Base-by-base conservation (phyloP, 2,113 vertebrate genomes). In the Corythornis cristatus region DNA sequence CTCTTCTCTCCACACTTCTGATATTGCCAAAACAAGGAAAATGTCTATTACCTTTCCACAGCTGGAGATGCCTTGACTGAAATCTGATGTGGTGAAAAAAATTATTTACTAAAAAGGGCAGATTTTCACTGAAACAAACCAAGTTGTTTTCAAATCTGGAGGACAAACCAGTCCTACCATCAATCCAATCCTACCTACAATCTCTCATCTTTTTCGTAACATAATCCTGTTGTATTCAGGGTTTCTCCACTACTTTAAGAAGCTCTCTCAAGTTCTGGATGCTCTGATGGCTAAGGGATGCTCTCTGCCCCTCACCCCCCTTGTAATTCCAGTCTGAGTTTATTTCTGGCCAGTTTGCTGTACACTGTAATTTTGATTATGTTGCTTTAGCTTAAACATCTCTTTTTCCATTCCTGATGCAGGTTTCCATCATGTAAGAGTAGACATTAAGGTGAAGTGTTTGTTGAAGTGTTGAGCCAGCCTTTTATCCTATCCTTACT, bases 221-320 rank as follows among this genome's bases (percentile, higher is more conserved):
- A 5, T 45, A 73, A 33, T 76, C 48, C 45, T 57, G 6, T 33
- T 80, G 19, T 54, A 58, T 37, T 74, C 11, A 54, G 7, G 10
- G 58, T 70, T 73, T 73, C 79, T 21, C 13, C 2, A 9, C 22
- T 66, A 31, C 18, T 67, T 51, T 68, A 21, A 65, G 89, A 53
- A 20, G 5, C 8, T 46, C 3, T 74, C 5, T 8, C 35, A 72
- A 29, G n/a, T 45, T 13, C 12, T 68, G 25, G 14, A 33, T 73
- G 29, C 2, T 82, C 35, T 61, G 13, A 57, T 26, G 29, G 16
- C 19, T 50, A 37, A 72, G 45, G 9, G 25, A 25, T 45, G 11
- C 45, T 23, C 16, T 80, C 9, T 66, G 19, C 1, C 1, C 26
- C 31, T 56, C 0, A 0, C 8, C 6, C 9, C 8, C 18, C 40